Base-by-base conservation (phyloP, 2,797 vertebrate genomes). In the Coranthus polyacanthus region DNA sequence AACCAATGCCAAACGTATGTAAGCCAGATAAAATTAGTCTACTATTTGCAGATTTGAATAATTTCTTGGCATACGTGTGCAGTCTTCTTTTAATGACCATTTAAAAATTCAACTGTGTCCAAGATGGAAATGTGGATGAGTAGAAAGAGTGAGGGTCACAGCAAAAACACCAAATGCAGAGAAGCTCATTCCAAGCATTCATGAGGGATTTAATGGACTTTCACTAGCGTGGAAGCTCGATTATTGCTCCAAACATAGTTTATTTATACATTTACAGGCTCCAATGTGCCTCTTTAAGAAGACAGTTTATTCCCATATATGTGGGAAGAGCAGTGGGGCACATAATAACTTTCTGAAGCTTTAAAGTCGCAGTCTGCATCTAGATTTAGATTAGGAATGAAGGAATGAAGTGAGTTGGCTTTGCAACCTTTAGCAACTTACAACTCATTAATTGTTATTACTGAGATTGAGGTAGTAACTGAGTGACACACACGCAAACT, bases 401-500 rank as follows among this genome's bases (percentile, higher is more conserved):
- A 61, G 46, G 63, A 29, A 38, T 59, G 22, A 55, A 18, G 49
- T 24, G 22, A 16, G 6, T 34, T 37, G 26, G 49, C 55, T 50
- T 24, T 59, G 21, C 29, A 15, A 26, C 36, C 15, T 44, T 37
- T 17, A 52, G 4, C 20, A 46, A n/a, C 51, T 17, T 6, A 9
- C 7, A 32, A 10, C 10, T 32, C 29, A 1, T 46, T 24, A 56
- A 75, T 24, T 45, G 50, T 50, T 55, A 46, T 64, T 46, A 22
- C 24, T 12, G 44, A 52, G n/a, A 52, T 39, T 46, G 26, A 51
- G 38, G 34, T 15, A 65, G 47, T 38, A 52, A 75, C 11, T 52
- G 37, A 51, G 17, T 56, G 59, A 68, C 55, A 79, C 45, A 75
- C 52, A 66, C n/a, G 62, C 57, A 45, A 79, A 62, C 18, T 60